A percentile compares a stretch with the other conserved stretches of the same genome.
These are phyloP conservation scores for Ceryle rudis DNA, from an alignment of 2,797 vertebrate genomes.

Conservation along the genomic window DNA sequence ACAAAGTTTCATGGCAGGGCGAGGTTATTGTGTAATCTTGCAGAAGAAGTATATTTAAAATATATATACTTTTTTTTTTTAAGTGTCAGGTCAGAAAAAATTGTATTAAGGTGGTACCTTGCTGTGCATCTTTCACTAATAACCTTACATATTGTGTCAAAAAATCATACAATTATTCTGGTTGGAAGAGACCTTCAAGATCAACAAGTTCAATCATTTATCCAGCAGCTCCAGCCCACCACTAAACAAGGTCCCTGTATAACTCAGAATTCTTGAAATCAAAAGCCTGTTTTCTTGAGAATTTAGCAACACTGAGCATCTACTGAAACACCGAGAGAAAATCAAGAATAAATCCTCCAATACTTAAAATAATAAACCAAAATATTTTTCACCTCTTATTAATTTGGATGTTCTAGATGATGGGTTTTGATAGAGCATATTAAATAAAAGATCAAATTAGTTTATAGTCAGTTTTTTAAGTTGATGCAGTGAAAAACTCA, in stretches of 20 bases:
- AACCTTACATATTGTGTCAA: not conserved
- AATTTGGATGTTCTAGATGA: not conserved
- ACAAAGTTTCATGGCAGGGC: not conserved
- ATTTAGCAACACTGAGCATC: not conserved
- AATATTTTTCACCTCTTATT: too few relatives aligned
- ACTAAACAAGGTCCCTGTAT: not conserved
- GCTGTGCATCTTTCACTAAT: not conserved
- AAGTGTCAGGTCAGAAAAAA: not conserved
- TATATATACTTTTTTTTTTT: not conserved
- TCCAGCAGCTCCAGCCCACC: too few relatives aligned
- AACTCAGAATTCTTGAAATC: not conserved
- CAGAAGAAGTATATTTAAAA: not conserved
- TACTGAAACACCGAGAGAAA: not conserved
- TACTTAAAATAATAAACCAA: not conserved
- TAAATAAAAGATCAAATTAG: not conserved
- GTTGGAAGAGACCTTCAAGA: not conserved
- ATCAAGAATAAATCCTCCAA: not conserved
- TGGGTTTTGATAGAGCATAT: not conserved
- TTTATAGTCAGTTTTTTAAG: not conserved
- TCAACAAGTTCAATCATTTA: not conserved
- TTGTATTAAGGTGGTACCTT: not conserved
- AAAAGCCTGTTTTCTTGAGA: not conserved
- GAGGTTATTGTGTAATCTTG: not conserved
- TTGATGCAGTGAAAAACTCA: too few relatives aligned
- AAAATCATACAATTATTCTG: not conserved